Conservation (phyloP, 2,797 vertebrate genomes). For the Alosa sapidissima region DNA sequence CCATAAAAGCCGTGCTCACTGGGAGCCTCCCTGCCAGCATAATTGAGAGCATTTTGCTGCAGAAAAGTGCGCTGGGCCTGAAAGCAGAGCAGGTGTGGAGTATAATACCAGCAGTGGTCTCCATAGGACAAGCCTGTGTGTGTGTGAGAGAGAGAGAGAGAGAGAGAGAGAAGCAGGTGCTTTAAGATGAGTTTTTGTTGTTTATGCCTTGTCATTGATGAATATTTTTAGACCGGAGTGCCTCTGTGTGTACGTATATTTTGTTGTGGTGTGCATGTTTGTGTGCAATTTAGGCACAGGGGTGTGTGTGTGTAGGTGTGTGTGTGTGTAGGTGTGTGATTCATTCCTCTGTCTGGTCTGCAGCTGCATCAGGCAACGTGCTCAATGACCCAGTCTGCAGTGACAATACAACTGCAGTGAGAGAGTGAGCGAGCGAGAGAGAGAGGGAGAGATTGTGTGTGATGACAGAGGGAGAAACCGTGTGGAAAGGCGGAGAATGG, state of each 20-base stretch:
- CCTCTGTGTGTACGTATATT: neutral
- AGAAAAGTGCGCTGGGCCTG: neutral
- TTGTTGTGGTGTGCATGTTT: slow-evolving; percentile 9
- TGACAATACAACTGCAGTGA: slow-evolving; percentile 21
- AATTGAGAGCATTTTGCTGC: slow-evolving; percentile 9
- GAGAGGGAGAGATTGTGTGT: neutral
- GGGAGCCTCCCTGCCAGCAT: slow-evolving; percentile 16
- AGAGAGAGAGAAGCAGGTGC: slow-evolving; percentile 6
- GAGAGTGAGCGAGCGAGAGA: neutral
- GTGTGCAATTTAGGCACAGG: neutral
- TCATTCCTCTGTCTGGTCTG: slow-evolving; percentile 9
- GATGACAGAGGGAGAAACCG: neutral
- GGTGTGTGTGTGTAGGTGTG: neutral
- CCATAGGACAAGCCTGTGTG: neutral
- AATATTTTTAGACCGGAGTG: neutral
- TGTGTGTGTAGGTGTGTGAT: slow-evolving; percentile 4
- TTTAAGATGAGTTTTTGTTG: neutral
- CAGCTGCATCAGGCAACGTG: neutral
- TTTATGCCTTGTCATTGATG: slow-evolving; percentile 12
- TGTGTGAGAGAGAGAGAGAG: slow-evolving; percentile 12
- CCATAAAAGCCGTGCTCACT: neutral
- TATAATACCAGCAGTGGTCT: slow-evolving; percentile 7
- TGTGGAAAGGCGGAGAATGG: slow-evolving; percentile 4
- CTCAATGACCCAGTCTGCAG: slow-evolving; percentile 17
- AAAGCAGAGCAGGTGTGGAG: slow-evolving; percentile 20